phyloP scores from a whole-genome alignment of 2,113 vertebrate genomes.

The Lethenteron reissneri region DNA sequence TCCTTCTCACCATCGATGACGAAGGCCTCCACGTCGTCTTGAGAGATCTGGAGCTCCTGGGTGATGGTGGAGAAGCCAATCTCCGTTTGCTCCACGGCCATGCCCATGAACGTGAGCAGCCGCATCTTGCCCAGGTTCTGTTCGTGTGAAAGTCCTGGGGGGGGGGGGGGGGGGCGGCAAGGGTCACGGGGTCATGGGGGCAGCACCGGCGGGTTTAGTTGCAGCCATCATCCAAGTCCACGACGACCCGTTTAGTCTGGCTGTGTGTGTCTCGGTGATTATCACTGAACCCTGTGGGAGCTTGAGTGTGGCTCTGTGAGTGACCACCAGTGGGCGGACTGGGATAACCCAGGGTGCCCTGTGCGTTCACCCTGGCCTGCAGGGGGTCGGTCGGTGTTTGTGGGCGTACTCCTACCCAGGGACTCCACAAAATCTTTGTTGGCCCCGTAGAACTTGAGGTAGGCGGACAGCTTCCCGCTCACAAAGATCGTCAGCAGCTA shows the following conservation, averaged over 20 bases:
- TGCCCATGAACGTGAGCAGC: conserved; percentile 93
- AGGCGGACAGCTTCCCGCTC: conserved; percentile 68
- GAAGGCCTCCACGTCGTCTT: conserved; percentile 86
- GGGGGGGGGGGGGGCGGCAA: too few relatives aligned
- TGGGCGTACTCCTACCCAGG: conserved; percentile 41
- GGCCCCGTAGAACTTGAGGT: conserved; percentile 91
- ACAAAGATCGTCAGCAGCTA: conserved; percentile 97
- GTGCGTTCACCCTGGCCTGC: not conserved
- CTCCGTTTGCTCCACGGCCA: conserved; percentile 92
- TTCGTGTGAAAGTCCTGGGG: conserved; percentile 61
- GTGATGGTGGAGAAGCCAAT: conserved; percentile 88
- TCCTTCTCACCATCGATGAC: conserved; percentile 65
- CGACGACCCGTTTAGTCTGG: too few relatives aligned
- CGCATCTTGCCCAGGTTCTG: conserved; percentile 97
- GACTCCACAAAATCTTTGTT: conserved; percentile 99
- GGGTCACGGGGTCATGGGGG: too few relatives aligned
- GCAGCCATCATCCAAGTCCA: too few relatives aligned
- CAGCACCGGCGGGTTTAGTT: too few relatives aligned
- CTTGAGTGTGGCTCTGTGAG: too few relatives aligned
- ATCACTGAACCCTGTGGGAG: too few relatives aligned
- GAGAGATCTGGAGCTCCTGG: conserved; percentile 76
- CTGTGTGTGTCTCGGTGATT: too few relatives aligned
- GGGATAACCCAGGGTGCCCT: not conserved
- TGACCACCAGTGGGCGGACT: not conserved
- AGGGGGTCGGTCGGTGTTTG: not conserved